Evolutionary conservation across 1,140 invertebrate species (phyloP), one percentile per base, ranked within the genome.

Genomic region (Bicyclus anynana): DNA sequence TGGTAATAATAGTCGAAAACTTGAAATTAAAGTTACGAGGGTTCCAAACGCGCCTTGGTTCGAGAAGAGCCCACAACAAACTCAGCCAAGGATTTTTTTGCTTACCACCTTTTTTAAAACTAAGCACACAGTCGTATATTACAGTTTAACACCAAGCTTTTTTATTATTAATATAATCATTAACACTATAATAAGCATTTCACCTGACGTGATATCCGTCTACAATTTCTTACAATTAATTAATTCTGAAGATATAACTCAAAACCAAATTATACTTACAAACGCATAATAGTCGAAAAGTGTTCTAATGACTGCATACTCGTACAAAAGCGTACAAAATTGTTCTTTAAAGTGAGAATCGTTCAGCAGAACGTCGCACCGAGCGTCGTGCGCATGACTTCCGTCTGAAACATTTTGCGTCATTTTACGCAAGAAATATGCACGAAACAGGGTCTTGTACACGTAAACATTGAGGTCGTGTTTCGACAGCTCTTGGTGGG

Each of bases 211-310:
- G n/a, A n/a, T n/a, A n/a, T n/a, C n/a, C n/a, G n/a, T n/a, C n/a
- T n/a, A n/a, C n/a, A n/a, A n/a, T n/a, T n/a, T n/a, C n/a, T n/a
- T n/a, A n/a, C n/a, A n/a, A n/a, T n/a, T n/a, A n/a, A n/a, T n/a
- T n/a, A n/a, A n/a, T n/a, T n/a, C n/a, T n/a, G n/a, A n/a, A n/a
- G n/a, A n/a, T n/a, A n/a, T n/a, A n/a, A n/a, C n/a, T n/a, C n/a
- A n/a, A 48, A 53, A 14, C 21, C 3, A 29, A 40, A 53, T n/a
- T n/a, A 44, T 66, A 81, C 80, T 84, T 44, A 84, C 80, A 57
- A 76, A 81, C 7, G 66, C 67, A 42, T 84, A 84, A 35, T 62
- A 69, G 14, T 76, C 71, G 23, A 61, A 33, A 2, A 81, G 44
- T 1, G 69, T 57, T 5, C 52, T 18, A 0, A 81, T 12, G 0